phyloP scores from a whole-genome alignment of 2,797 vertebrate genomes.

The Hyperoplus immaculatus region DNA sequence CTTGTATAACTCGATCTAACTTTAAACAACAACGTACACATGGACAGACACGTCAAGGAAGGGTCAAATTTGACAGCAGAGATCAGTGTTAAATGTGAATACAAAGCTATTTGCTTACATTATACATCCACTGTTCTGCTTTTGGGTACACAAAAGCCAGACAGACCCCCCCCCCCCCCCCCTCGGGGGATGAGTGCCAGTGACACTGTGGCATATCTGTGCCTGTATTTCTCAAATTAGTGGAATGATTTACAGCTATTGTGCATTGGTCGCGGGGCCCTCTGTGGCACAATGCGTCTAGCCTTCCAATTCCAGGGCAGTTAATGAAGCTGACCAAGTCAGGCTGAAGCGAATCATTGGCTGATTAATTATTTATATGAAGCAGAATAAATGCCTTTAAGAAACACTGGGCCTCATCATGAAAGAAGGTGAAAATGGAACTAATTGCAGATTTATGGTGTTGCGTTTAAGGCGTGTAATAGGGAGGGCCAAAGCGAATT shows the following conservation, averaged over 20 bases:
- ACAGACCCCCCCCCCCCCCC: constrained; percentile 30
- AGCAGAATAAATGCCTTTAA: constrained; percentile 96
- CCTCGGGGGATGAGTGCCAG: constrained; percentile 46
- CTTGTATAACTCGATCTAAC: constrained; percentile 54
- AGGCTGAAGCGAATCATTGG: constrained; percentile 96
- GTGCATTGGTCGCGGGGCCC: constrained; percentile 62
- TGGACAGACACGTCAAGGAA: constrained; percentile 25
- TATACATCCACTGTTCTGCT: constrained; percentile 33
- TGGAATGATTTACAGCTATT: constrained; percentile 78
- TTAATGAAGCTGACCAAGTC: constrained; percentile 98
- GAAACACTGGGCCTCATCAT: constrained; percentile 90
- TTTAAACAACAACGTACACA: constrained; percentile 40
- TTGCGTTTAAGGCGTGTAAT: constrained; percentile 81
- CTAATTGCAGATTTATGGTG: constrained; percentile 90
- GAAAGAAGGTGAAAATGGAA: constrained; percentile 91
- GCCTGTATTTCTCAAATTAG: constrained; percentile 68
- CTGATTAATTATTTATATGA: constrained; percentile 99
- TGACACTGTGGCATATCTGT: constrained; percentile 64
- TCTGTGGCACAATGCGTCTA: constrained; percentile 79
- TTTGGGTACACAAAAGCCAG: constrained; percentile 61
- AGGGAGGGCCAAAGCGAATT: constrained; percentile 67
- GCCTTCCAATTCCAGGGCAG: constrained; percentile 88
- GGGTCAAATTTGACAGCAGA: constrained; percentile 22
- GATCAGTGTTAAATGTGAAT: constrained; percentile 35
- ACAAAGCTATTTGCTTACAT: constrained; percentile 34